phyloP scores from a whole-genome alignment of 2,797 vertebrate genomes.

The Bradypodion pumilum region DNA sequence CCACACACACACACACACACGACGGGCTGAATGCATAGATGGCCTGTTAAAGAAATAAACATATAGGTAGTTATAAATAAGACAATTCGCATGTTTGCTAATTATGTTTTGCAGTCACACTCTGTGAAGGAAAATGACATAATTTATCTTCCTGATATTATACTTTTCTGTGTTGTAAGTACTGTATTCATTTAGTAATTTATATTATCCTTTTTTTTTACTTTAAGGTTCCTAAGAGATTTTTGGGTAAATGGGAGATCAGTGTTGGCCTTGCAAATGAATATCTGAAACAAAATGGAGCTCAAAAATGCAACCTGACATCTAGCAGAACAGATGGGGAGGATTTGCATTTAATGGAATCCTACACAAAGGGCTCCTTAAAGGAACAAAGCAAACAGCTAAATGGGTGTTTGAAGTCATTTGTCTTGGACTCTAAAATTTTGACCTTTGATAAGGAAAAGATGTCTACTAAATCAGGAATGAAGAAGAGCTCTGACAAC shows the following conservation, averaged over 20 bases:
- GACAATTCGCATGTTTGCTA: neutral
- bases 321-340: conserved; percentile 71
- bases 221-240: conserved; percentile 90
- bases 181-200: conserved; percentile 19
- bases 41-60: neutral
- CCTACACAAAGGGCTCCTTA: conserved; percentile 69
- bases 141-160: neutral
- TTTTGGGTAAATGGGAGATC: conserved; percentile 88
- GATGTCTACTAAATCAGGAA: conserved; percentile 67
- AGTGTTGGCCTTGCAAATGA: conserved; percentile 90
- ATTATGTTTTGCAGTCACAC: neutral
- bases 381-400: conserved; percentile 70
- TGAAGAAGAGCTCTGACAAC: conserved; percentile 74
- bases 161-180: neutral
- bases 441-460: conserved; percentile 71
- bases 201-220: conserved; percentile 48
- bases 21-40: neutral
- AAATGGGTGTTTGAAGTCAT: conserved; percentile 78
- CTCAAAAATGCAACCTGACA: conserved; percentile 70
- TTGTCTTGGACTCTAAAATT: conserved; percentile 72
- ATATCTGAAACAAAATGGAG: conserved; percentile 77
- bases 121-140: neutral
- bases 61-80: neutral
- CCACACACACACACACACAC: too few relatives aligned
- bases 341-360: conserved; percentile 65